Evolutionary conservation across 2,888 invertebrate species (phyloP), one percentile per base, ranked within the genome.

Genomic region (Macrosoma leucophasiata): DNA sequence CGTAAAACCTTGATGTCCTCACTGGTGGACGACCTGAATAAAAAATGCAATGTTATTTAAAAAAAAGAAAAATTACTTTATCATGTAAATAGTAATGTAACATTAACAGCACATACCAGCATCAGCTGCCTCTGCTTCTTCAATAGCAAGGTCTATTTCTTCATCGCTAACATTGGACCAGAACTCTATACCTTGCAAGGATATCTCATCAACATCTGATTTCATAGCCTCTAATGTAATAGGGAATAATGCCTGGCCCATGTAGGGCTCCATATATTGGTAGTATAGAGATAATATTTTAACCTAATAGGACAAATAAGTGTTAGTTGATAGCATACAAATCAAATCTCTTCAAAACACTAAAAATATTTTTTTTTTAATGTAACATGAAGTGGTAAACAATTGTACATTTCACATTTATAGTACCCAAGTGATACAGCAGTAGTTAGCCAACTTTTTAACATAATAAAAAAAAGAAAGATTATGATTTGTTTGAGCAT

Each of bases 141-240:
- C 97, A 67, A 97, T 93, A 1, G 94, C 90, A 47, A 98, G 85
- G 77, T 98, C 98, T 18, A 98, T 96, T 81, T 99, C 99, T 82
- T 98, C 99, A 78, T 99, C 99, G 62, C 98, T 97, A 0, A 99
- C 98, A 58, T 97, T 98, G 3, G 98, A 98, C 99, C 99, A 99
- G 84, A 99, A 99, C 76, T 99, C 99, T 68, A 99, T 98, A 49
- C 99, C 99, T 86, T 98, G 98, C 35, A 98, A 87, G 10, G 97
- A 93, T 32, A 99, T 93, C 53, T 98, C 97, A 79, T 98, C 97
- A 47, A 94, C 90, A 45, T 96, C 96, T 10, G 95, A 95, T 69
- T 96, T 97, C 97, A 99, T 99, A 6, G 99, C 98, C 76, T 97
- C 96, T 63, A 99, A 84, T 5, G 99, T 98, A 37, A 99, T 98